These are phyloP conservation scores for Elachura formosa DNA, from an alignment of 2,113 vertebrate species.

Conservation along the genomic window DNA sequence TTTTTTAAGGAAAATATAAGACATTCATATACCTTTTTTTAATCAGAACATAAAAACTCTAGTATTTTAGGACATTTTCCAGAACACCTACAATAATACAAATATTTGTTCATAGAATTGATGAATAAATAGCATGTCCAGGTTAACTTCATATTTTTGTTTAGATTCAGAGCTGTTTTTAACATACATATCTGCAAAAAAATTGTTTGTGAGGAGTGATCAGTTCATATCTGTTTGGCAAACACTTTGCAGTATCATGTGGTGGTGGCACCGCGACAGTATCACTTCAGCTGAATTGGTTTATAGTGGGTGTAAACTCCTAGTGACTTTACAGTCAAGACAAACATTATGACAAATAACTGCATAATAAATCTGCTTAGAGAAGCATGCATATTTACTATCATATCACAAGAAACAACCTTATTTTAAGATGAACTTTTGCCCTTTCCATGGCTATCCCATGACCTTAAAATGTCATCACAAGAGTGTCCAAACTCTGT, in stretches of 20 bases:
- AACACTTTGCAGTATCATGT: neutral
- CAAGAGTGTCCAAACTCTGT: neutral
- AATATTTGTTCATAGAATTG: neutral
- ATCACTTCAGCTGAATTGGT: neutral
- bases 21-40: neutral
- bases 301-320: neutral
- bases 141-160: neutral
- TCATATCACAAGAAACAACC: neutral
- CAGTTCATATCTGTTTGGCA: neutral
- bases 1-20: neutral
- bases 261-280: no score
- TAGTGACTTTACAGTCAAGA: neutral
- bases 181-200: neutral
- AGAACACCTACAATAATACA: neutral
- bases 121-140: neutral
- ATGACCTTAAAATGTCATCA: neutral
- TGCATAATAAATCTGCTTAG: neutral
- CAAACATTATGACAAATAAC: neutral
- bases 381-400: neutral
- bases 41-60: neutral
- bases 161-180: neutral
- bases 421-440: neutral
- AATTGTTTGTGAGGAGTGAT: neutral
- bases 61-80: neutral
- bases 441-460: neutral